Evolutionary conservation across 1,140 invertebrate species (phyloP), one percentile per base, ranked within the genome.

Genomic region (Polypedilum pembai): DNA sequence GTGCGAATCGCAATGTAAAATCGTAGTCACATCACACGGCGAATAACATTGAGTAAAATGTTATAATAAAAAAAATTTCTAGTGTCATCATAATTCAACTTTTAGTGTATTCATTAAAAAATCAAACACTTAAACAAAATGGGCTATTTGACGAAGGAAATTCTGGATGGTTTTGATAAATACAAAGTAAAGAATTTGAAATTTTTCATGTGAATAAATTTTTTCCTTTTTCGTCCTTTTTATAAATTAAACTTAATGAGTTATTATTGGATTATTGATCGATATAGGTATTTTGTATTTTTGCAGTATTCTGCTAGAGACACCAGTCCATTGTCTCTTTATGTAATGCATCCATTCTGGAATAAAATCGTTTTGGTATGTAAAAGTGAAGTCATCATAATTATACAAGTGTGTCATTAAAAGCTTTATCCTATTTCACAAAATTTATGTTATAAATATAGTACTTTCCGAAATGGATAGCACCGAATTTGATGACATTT

Each of bases 341-440:
- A 98, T 89, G 88, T 98, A 78, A 98, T 96, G 93, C 96, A 98
- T 82, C 96, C 96, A 33, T 98, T 98, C 84, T 98, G 96, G 96
- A 94, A 98, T 81, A 88, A 88, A 85, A 88, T 94, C 77, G 94
- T 98, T 8, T 87, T 96, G 88, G 96, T 98, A 86, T 83, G n/a
- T 83, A 80, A 20, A 74, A 65, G 33, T n/a, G 20, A 12, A n/a
- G 40, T 56, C 7, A 73, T 12, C 73, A 74, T 8, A n/a, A 75
- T 56, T 41, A 12, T 12, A 65, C n/a, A 33, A 33, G 24, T 33
- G 24, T 33, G 24, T 5, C 1, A 33, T 33, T 3, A 33, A 33
- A 33, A 33, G 41, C 33, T 69, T n/a, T 74, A 45, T 21, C n/a
- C 24, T 24, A 8, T 66, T 56, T 21, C n/a, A 33, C n/a, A n/a